These are phyloP conservation scores for Poeciliopsis turneri DNA, from an alignment of 2,797 vertebrate species.

Conservation along the genomic window DNA sequence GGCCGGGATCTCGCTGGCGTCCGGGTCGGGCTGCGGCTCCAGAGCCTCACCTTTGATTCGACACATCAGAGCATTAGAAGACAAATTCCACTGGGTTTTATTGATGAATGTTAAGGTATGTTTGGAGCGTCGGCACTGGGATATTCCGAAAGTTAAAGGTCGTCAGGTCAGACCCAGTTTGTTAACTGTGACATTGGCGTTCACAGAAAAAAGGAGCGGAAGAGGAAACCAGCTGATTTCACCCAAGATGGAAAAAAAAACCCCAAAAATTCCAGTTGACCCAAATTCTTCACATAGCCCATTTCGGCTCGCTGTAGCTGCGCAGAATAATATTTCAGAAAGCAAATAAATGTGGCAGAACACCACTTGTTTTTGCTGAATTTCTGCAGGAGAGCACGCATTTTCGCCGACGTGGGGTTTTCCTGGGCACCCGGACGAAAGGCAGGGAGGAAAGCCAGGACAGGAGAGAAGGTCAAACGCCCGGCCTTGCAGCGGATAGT, in stretches of 20 bases:
- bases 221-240: constrained; percentile 45
- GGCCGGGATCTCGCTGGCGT: constrained; percentile 70
- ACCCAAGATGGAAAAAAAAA: background rate
- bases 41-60: constrained; percentile 66
- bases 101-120: background rate
- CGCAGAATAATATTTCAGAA: constrained; percentile 3
- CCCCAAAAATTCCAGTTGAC: constrained; percentile 15
- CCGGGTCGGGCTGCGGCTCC: constrained; percentile 64
- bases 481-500: constrained; percentile 39
- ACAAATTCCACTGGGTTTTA: background rate
- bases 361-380: constrained; percentile 26
- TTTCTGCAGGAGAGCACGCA: constrained; percentile 9
- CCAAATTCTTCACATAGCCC: constrained; percentile 21
- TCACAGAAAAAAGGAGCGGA: constrained; percentile 54
- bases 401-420: constrained; percentile 33
- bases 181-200: constrained; percentile 68
- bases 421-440: constrained; percentile 31
- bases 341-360: constrained; percentile 8
- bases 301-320: constrained; percentile 1
- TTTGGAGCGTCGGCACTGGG: background rate
- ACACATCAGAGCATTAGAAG: background rate
- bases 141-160: constrained; percentile 35
- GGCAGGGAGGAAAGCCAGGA: constrained; percentile 46
- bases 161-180: constrained; percentile 55
- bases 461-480: constrained; percentile 50